These are phyloP conservation scores for Trachythela sp. DNA, from an alignment of 64 coral and sea anemone genomes.

Conservation along the genomic window DNA sequence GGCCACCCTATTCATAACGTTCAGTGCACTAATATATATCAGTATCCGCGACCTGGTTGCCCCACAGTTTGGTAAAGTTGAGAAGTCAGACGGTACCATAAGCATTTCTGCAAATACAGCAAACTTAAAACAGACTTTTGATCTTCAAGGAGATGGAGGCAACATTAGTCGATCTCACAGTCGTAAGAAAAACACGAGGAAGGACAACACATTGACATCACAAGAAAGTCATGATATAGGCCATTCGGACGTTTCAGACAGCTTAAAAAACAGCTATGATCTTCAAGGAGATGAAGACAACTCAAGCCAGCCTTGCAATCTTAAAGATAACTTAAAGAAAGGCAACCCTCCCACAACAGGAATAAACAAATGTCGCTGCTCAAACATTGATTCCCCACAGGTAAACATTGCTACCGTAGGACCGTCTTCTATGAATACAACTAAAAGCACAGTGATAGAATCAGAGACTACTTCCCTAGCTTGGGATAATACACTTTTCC, in stretches of 20 bases:
- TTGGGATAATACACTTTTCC: background rate
- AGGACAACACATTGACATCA: too few species aligned
- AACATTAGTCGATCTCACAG: too few species aligned
- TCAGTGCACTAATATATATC: conserved; percentile 68
- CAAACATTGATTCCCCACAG: background rate
- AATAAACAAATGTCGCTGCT: too few species aligned
- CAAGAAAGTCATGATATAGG: too few species aligned
- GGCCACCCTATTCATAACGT: conserved; percentile 70
- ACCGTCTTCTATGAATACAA: background rate
- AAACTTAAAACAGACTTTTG: background rate
- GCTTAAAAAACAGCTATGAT: too few species aligned
- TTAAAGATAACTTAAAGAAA: too few species aligned
- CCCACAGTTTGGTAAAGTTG: conserved; percentile 87
- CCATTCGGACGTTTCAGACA: too few species aligned
- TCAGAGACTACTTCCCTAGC: background rate
- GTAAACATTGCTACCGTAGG: background rate
- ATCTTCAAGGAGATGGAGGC: background rate
- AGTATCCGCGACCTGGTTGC: conserved; percentile 59
- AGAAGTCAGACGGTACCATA: background rate
- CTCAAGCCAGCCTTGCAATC: too few species aligned
- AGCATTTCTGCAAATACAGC: background rate
- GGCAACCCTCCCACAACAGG: too few species aligned
- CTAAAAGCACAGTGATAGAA: background rate
- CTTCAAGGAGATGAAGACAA: too few species aligned
- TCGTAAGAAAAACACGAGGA: too few species aligned